Percentiles rank a stretch among this genome's conserved stretches.
Evolutionary conservation across 2,888 invertebrate genomes (phyloP).

Genomic region (Syrista parreyssii): DNA sequence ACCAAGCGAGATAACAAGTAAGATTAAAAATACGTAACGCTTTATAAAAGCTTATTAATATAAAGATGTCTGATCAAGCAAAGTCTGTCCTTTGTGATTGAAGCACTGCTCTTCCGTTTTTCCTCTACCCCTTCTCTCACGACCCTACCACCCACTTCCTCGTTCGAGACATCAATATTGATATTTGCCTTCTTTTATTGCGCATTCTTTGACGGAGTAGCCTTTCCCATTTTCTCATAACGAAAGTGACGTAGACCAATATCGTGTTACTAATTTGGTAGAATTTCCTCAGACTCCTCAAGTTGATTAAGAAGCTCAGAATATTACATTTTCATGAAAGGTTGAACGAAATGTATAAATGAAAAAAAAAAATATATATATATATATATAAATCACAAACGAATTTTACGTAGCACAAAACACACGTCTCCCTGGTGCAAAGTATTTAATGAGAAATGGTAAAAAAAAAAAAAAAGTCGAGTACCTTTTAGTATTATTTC

Average conservation of each 20-base stretch:
- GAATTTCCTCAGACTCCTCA: constrained; percentile 8
- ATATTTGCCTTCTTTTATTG: constrained; percentile 49
- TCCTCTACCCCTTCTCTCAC: not conserved
- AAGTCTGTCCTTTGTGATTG: constrained; percentile 10
- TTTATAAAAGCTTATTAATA: constrained; percentile 32
- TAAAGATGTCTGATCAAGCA: constrained; percentile 15
- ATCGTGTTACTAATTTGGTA: constrained; percentile 31
- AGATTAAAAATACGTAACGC: constrained; percentile 21
- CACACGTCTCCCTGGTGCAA: not conserved
- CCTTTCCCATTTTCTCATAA: constrained; percentile 3
- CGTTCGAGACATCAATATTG: constrained; percentile 33
- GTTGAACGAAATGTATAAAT: not conserved
- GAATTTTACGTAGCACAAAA: not conserved
- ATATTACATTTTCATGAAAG: not conserved
- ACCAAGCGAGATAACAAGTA: constrained; percentile 18
- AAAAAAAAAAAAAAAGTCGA: not conserved
- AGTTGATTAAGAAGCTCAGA: not conserved
- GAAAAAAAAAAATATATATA: not conserved
- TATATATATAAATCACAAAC: not conserved
- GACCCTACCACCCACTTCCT: not conserved
- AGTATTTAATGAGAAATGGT: not conserved
- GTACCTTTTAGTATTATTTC: not conserved
- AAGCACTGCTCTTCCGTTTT: constrained; percentile 2
- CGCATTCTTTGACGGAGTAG: constrained; percentile 15
- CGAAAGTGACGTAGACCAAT: constrained; percentile 20